Evolutionary conservation across 1,140 invertebrate genomes (phyloP), one percentile per base, ranked within the genome.

Genomic region (Drosophila quadrilineata): DNA sequence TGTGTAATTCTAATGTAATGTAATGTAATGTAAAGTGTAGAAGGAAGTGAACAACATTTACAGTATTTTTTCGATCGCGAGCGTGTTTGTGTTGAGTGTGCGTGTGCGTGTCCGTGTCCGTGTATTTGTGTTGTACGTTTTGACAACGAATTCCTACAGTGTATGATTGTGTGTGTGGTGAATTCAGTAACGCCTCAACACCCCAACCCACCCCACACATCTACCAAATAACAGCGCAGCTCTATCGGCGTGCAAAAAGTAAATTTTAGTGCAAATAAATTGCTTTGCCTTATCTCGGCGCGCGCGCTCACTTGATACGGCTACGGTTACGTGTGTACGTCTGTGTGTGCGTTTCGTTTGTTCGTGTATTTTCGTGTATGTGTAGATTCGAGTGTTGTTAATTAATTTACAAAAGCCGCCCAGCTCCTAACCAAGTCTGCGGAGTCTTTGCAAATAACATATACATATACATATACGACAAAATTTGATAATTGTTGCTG

Each of bases 261-360:
- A 82, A 82, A 84, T 73, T 77, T 84, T 77, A 77, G 64, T 82
- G 77, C 77, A 85, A 84, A 84, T 85, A 84, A 84, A 84, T 85
- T 77, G 73, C 69, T 77, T 73, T 67, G 79, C 77, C n/a, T 84
- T 84, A 84, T 84, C 77, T 85, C 77, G 75, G 53, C 70, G 77
- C 73, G 66, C 66, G 73, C 67, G 67, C 58, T 72, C 54, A 60
- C 49, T 59, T 74, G 53, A 79, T 73, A 66, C 52, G 63, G 31
- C 35, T 45, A 46, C 41, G 24, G 35, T 67, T 38, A 36, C 40
- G 62, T 28, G 54, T 45, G 33, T 21, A 36, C n/a, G 58, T 48
- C 49, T 46, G 58, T 71, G 72, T 49, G 28, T 58, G 36, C 5
- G n/a, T 24, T 3, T 10, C 10, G 21, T 26, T n/a, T n/a, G n/a